A percentile compares a stretch with the other conserved stretches of the same genome.
Conservation (phyloP, 2,797 vertebrate genomes). For the Liparis tanakae region DNA sequence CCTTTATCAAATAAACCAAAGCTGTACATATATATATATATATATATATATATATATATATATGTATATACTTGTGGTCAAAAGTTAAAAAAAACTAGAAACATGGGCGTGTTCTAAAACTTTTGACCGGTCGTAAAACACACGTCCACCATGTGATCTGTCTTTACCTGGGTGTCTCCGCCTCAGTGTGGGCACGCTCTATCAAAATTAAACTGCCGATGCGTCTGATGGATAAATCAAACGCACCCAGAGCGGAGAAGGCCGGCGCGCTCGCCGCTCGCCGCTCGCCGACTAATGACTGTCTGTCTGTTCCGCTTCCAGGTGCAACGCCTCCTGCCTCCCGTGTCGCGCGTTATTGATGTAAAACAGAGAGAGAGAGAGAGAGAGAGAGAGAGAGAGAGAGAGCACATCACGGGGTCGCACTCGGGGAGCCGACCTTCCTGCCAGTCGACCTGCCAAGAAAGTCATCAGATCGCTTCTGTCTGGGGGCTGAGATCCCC, state of each 20-base stretch:
- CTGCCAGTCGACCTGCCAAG: conserved; percentile 77
- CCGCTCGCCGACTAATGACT: conserved; percentile 42
- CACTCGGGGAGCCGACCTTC: conserved; percentile 66
- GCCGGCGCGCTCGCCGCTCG: background rate
- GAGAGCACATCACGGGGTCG: conserved; percentile 58
- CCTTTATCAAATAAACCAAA: too few species aligned
- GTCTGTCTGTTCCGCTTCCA: conserved; percentile 47
- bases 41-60: too few species aligned
- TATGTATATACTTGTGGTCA: too few species aligned
- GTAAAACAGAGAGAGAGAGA: too few species aligned
- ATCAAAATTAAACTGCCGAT: conserved; percentile 16
- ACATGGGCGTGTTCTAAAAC: too few species aligned
- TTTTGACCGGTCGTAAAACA: too few species aligned
- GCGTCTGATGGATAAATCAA: conserved; percentile 34
- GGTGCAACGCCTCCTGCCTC: conserved; percentile 51
- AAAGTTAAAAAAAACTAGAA: too few species aligned
- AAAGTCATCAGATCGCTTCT: conserved; percentile 68
- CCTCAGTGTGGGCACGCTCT: background rate
- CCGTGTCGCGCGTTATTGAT: conserved; percentile 56
- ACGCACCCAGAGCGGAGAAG: background rate
- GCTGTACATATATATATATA: too few species aligned
- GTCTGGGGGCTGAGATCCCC: conserved; percentile 41
- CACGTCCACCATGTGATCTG: background rate
- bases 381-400: background rate
- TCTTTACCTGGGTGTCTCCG: background rate